Evolutionary conservation across 1,140 invertebrate genomes (phyloP).

Genomic region (Hylaeus anthracinus): DNA sequence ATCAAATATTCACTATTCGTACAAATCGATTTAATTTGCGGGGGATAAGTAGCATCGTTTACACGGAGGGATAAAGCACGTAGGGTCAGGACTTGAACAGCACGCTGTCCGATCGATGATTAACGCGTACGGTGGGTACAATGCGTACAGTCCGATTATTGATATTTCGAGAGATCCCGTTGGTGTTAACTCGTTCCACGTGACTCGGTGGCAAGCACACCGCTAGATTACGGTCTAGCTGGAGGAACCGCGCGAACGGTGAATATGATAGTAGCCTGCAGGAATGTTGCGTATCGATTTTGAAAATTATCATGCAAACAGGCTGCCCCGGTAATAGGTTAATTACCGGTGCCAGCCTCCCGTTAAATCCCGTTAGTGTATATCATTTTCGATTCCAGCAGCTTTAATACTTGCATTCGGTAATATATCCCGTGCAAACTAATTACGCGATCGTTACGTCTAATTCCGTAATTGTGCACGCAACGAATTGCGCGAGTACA

Average conservation of each 20-base stretch:
- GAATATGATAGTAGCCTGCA: constrained; percentile 25
- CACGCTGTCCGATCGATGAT: constrained; percentile 21
- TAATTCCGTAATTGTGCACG: constrained; percentile 2
- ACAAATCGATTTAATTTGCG: too few species aligned
- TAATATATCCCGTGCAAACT: constrained; percentile 21
- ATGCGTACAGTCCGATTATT: constrained; percentile 12
- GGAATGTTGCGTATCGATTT: constrained; percentile 44
- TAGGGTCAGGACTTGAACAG: not conserved
- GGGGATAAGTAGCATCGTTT: too few species aligned
- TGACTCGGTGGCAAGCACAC: constrained; percentile 2
- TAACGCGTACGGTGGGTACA: not conserved
- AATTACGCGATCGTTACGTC: constrained; percentile 30
- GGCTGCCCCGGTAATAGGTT: constrained; percentile 20
- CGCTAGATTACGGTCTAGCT: constrained; percentile 33
- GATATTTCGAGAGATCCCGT: constrained; percentile 32
- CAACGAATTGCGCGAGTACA: not conserved
- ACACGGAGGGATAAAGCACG: not conserved
- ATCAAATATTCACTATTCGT: too few species aligned
- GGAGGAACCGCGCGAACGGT: not conserved
- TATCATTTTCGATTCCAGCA: constrained; percentile 28
- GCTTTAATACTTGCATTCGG: not conserved
- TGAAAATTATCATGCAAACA: constrained; percentile 50
- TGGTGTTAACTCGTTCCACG: constrained; percentile 10
- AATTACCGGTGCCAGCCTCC: constrained; percentile 24
- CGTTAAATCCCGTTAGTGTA: constrained; percentile 38